A percentile compares a stretch with the other conserved stretches of the same genome.
Conservation (phyloP, 2,888 invertebrate species). For the Tenthredo distinguenda region DNA sequence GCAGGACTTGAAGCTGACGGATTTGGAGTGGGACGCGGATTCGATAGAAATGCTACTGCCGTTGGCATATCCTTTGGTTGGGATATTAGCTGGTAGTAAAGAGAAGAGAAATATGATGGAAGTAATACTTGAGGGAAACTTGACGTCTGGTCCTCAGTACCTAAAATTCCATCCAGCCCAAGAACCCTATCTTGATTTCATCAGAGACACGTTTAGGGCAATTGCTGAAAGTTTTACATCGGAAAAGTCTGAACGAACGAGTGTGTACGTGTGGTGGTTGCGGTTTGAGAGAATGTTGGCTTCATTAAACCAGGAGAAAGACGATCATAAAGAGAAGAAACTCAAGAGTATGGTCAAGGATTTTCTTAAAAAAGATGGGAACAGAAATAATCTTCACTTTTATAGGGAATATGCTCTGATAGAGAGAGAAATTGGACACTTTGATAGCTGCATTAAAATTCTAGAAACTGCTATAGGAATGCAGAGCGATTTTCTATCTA, state of each 20-base stretch:
- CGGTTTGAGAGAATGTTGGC: constrained; percentile 82
- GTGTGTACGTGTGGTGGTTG: constrained; percentile 83
- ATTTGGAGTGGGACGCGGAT: constrained; percentile 70
- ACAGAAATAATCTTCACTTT: constrained; percentile 81
- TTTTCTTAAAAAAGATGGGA: constrained; percentile 80
- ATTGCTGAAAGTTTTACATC: constrained; percentile 79
- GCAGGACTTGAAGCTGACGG: constrained; percentile 67
- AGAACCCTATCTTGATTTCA: constrained; percentile 81
- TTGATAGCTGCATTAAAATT: constrained; percentile 79
- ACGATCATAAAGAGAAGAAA: constrained; percentile 77
- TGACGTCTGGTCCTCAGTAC: constrained; percentile 82
- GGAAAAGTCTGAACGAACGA: constrained; percentile 78
- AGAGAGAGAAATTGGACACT: constrained; percentile 80
- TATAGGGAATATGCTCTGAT: constrained; percentile 84
- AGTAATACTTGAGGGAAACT: constrained; percentile 72
- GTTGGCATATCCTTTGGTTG: constrained; percentile 68
- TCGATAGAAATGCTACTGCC: constrained; percentile 71
- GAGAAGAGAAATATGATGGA: constrained; percentile 65
- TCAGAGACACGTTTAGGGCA: constrained; percentile 79
- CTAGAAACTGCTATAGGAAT: constrained; percentile 79
- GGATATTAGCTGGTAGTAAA: constrained; percentile 66
- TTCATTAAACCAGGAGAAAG: constrained; percentile 78
- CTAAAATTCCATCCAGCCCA: constrained; percentile 82
- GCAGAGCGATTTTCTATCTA: constrained; percentile 65
- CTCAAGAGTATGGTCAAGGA: constrained; percentile 80